phyloP scores from a whole-genome alignment of 2,113 vertebrate species.

The Oreocharis arfaki region DNA sequence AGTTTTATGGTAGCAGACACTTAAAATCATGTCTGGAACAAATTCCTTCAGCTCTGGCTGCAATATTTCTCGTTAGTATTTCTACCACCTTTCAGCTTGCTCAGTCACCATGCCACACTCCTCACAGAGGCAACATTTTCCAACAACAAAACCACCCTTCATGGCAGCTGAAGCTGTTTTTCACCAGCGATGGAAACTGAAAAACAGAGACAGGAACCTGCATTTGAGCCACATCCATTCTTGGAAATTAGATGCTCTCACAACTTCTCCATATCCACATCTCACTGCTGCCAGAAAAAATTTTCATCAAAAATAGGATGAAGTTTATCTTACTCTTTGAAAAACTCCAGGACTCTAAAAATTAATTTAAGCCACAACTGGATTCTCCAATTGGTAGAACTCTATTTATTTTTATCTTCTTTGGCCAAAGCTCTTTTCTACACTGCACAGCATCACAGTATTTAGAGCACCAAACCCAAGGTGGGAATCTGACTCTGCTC shows the following conservation, averaged over 20 bases:
- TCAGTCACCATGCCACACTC: not conserved
- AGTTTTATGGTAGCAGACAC: not conserved
- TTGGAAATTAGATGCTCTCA: not conserved
- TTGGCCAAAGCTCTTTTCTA: not conserved
- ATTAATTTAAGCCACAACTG: not conserved
- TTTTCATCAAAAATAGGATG: not conserved
- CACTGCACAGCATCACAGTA: not conserved
- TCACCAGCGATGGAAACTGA: not conserved
- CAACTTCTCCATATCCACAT: not conserved
- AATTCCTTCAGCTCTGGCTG: not conserved
- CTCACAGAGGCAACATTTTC: not conserved
- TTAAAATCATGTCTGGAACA: not conserved
- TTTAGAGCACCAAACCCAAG: not conserved
- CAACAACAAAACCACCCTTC: slow-evolving; percentile 16
- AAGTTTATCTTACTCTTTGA: not conserved
- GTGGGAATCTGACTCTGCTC: not conserved
- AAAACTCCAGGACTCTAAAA: not conserved
- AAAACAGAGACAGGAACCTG: not conserved
- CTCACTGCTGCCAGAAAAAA: not conserved
- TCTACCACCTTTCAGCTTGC: not conserved
- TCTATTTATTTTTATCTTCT: not conserved
- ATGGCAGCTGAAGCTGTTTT: slow-evolving; percentile 3
- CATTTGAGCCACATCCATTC: slow-evolving; percentile 21
- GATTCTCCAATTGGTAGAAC: not conserved
- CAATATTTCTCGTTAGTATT: not conserved